Evolutionary conservation across 1,140 invertebrate genomes (phyloP).

Genomic region (Periplaneta americana): DNA sequence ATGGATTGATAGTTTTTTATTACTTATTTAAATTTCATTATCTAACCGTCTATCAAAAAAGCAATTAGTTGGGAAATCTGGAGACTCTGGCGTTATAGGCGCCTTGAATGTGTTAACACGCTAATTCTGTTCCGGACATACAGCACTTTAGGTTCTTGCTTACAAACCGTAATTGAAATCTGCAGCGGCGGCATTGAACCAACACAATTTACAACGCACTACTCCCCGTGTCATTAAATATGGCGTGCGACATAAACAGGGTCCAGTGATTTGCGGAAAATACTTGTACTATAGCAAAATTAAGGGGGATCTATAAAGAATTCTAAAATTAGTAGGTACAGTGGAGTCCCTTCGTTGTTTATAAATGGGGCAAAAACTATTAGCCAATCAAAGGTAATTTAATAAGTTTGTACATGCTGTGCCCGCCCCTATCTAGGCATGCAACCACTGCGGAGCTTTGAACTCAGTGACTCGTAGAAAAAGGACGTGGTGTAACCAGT

Average conservation of each 20-base stretch:
- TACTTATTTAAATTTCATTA: not conserved
- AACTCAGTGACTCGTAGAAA: too few relatives aligned
- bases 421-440: too few relatives aligned
- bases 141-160: not conserved
- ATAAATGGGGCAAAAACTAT: too few relatives aligned
- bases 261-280: too few relatives aligned
- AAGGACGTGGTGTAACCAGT: too few relatives aligned
- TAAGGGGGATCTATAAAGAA: too few relatives aligned
- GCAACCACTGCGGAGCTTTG: too few relatives aligned
- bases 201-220: not conserved
- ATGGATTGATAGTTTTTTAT: not conserved
- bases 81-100: not conserved
- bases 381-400: too few relatives aligned
- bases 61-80: not conserved
- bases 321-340: too few relatives aligned
- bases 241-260: not conserved
- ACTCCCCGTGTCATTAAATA: not conserved
- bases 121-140: not conserved
- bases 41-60: not conserved
- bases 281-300: too few relatives aligned
- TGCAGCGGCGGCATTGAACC: not conserved
- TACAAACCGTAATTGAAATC: not conserved
- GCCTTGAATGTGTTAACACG: not conserved
- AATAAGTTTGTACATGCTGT: too few relatives aligned
- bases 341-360: too few relatives aligned